These are phyloP conservation scores for Phalacrocorax aristotelis DNA, from an alignment of 2,113 vertebrate genomes.

Conservation along the genomic window DNA sequence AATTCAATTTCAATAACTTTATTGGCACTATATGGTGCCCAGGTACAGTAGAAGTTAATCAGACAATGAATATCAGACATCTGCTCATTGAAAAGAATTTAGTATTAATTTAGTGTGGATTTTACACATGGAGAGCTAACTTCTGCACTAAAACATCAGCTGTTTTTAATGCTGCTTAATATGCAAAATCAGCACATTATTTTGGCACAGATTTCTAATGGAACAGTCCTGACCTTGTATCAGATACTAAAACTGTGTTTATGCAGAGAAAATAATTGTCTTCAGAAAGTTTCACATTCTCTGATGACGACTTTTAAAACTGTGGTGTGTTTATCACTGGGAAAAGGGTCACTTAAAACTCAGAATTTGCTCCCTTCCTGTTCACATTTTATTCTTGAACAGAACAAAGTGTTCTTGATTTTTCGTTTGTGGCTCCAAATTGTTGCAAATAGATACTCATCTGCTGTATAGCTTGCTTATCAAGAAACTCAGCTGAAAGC, in stretches of 20 bases:
- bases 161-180: background rate
- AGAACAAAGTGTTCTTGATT: background rate
- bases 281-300: background rate
- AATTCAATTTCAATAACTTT: conserved; percentile 10
- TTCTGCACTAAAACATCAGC: background rate
- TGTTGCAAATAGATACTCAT: background rate
- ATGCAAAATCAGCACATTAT: background rate
- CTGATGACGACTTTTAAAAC: background rate
- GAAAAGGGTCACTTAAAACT: background rate
- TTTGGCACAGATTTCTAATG: background rate
- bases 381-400: background rate
- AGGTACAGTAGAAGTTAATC: conserved; percentile 9
- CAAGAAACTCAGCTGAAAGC: background rate
- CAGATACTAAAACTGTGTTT: background rate
- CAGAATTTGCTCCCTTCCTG: background rate
- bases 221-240: background rate
- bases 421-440: background rate
- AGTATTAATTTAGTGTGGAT: background rate
- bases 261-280: background rate
- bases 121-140: background rate
- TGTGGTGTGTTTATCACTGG: background rate
- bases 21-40: background rate
- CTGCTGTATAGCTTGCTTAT: background rate
- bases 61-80: background rate
- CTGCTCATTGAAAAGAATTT: background rate